phyloP scores from a whole-genome alignment of 2,797 vertebrate genomes.

The Melanotaenia maccullochi region DNA sequence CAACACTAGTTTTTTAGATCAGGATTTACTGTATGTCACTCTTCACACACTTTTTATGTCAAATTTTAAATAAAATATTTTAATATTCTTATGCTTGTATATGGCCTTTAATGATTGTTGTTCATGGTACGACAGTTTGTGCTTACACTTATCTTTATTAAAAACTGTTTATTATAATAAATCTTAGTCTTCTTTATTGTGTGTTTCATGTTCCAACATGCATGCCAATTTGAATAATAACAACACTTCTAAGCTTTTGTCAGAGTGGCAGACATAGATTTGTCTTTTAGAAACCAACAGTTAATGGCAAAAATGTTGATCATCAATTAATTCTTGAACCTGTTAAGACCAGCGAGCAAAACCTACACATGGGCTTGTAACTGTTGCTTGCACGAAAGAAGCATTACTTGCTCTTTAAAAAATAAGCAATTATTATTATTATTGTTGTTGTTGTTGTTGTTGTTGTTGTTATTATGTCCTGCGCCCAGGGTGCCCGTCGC shows the following conservation, averaged over 20 bases:
- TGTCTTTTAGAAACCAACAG: neutral
- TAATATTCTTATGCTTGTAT: constrained; percentile 51
- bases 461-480: too few species aligned
- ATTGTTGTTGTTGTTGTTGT: too few species aligned
- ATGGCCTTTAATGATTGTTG: constrained; percentile 44
- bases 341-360: neutral
- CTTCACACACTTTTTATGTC: constrained; percentile 51
- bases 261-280: neutral
- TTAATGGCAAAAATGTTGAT: neutral
- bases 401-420: neutral
- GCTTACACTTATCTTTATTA: constrained; percentile 66
- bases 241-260: neutral
- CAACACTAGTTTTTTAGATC: constrained; percentile 57
- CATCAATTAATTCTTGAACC: neutral
- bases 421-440: too few species aligned
- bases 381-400: neutral
- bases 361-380: neutral
- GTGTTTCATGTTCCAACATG: neutral
- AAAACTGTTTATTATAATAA: constrained; percentile 57
- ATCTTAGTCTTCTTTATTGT: constrained; percentile 21
- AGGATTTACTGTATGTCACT: constrained; percentile 75
- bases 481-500: too few species aligned
- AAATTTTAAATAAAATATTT: constrained; percentile 52
- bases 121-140: constrained; percentile 68
- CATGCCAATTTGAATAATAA: neutral